Evolutionary conservation across 2,888 invertebrate species (phyloP), one percentile per base, ranked within the genome.

Genomic region (Suillia variegata): DNA sequence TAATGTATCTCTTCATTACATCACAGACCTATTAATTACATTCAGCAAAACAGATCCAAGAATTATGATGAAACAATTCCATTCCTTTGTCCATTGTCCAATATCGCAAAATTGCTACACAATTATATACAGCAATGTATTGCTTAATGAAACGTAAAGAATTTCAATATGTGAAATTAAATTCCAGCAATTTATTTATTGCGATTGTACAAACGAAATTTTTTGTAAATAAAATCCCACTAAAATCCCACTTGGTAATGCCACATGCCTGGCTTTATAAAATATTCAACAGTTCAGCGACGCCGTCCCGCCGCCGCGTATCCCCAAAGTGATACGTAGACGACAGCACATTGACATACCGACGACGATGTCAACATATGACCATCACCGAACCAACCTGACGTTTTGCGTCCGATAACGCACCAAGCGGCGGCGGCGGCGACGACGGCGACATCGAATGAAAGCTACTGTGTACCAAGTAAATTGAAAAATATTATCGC

Each of bases 401-500:
- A n/a, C n/a, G n/a, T n/a, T n/a, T n/a, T n/a, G n/a, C n/a, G n/a
- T n/a, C 13, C 38, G 45, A 45, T 18, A 13, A 18, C 20, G 45
- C 6, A 4, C 12, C 4, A 8, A n/a, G n/a, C 15, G 38, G 4
- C 38, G n/a, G 10, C 38, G 13, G 6, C 15, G 6, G 6, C 18
- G 54, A 34, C 24, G 12, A 15, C 31, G 54, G n/a, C 54, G 45
- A 33, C 26, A 24, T 10, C 45, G 24, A 31, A 17, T n/a, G 15
- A 42, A 15, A 13, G 21, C 13, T 10, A 47, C 26, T 18, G 20
- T 26, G 33, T 20, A 52, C 50, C 47, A 20, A 33, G 42, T 26
- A 60, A 53, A 60, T 60, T 53, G 52, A 53, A 60, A 60, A 60
- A 60, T 56, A 56, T 60, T 56, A 60, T 48, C 56, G 50, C 60